phyloP scores from a whole-genome alignment of 2,113 vertebrate genomes.

The Columba janthina region DNA sequence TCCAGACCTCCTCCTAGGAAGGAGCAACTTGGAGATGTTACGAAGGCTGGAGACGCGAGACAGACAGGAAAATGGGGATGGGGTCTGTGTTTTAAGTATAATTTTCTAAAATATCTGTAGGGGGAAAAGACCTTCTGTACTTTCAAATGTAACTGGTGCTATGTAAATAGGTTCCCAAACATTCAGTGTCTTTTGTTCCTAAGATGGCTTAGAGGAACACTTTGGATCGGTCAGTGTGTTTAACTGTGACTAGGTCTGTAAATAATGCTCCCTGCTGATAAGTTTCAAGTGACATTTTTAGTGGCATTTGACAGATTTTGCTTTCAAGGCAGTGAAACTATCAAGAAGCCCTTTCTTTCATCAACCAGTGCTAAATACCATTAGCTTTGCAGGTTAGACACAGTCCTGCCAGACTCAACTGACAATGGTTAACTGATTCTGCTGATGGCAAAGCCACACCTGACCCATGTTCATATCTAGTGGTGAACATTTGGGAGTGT shows the following conservation, averaged over 20 bases:
- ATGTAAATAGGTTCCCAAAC: neutral
- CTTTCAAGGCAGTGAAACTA: neutral
- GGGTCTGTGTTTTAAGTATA: neutral
- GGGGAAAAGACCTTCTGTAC: conserved; percentile 7
- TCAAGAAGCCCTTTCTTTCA: neutral
- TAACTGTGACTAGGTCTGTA: conserved; percentile 26
- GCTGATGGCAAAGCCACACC: neutral
- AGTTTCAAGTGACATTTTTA: conserved; percentile 51
- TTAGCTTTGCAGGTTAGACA: neutral
- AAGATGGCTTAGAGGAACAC: neutral
- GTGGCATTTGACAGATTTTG: conserved; percentile 13
- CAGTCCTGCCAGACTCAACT: neutral
- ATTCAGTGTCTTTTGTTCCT: conserved; percentile 39
- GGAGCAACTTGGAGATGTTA: neutral
- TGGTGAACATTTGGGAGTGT: neutral
- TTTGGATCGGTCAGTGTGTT: neutral
- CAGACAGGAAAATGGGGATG: neutral
- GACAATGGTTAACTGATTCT: neutral
- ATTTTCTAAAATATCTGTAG: neutral
- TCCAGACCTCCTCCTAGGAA: neutral
- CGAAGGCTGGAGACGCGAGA: neutral
- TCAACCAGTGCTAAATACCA: neutral
- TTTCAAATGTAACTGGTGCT: neutral
- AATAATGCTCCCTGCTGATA: conserved; percentile 13
- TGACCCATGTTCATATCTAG: neutral